Conservation (phyloP, 2,797 vertebrate species). For the Glyptemys insculpta region DNA sequence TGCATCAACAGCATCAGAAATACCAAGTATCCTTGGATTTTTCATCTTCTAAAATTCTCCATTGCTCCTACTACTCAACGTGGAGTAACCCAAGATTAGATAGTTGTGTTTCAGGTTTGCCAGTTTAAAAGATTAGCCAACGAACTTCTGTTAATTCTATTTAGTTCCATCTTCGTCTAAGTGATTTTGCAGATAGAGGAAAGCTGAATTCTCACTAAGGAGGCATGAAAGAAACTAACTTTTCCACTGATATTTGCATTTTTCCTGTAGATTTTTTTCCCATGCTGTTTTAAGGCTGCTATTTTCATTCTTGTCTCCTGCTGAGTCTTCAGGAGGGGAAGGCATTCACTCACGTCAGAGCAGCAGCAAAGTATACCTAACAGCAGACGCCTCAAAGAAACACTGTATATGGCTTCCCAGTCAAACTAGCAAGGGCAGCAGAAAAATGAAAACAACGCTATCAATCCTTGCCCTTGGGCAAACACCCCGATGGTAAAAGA, state of each 20-base stretch:
- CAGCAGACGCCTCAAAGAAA: conserved; percentile 54
- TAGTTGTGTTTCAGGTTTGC: not conserved
- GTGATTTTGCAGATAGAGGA: not conserved
- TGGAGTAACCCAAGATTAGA: not conserved
- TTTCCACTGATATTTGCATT: conserved; percentile 34
- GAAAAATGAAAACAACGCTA: conserved; percentile 11
- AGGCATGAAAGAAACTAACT: not conserved
- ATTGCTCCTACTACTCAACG: not conserved
- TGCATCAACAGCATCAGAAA: not conserved
- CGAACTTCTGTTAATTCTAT: not conserved
- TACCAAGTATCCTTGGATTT: not conserved
- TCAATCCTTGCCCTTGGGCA: conserved; percentile 25
- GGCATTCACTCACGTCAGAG: conserved; percentile 58
- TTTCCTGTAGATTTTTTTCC: conserved; percentile 14
- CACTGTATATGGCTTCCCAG: not conserved
- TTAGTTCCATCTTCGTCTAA: not conserved
- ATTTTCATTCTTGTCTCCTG: conserved; percentile 51
- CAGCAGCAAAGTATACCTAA: conserved; percentile 47
- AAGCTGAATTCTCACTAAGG: not conserved
- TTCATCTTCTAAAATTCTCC: not conserved
- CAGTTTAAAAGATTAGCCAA: conserved; percentile 30
- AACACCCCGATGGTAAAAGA: conserved; percentile 18
- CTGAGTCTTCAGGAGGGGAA: conserved; percentile 55
- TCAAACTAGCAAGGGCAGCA: conserved; percentile 30
- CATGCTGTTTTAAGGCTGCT: conserved; percentile 43